Evolutionary conservation across 2,113 vertebrate genomes (phyloP), one percentile per base, ranked within the genome.

Genomic region (Asarcornis scutulata): DNA sequence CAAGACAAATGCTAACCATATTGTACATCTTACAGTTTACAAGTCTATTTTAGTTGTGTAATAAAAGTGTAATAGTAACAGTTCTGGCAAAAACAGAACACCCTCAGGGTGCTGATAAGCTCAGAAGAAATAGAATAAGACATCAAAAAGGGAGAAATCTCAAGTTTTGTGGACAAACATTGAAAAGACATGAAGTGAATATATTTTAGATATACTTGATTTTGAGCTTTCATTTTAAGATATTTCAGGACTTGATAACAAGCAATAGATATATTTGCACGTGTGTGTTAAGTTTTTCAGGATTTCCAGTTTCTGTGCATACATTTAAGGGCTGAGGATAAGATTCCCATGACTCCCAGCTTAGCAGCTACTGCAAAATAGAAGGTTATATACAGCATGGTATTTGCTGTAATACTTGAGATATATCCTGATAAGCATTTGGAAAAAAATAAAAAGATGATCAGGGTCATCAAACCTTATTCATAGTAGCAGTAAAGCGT

Each of bases 391-490:
- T 58, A 13, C 10, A 58, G 23, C 40, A 62, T 91, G 85, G 31
- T 91, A 85, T 88, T 88, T 93, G 8, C 63, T 69, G 26, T 69
- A 83, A 44, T 75, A 69, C 89, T 89, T 93, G 67, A 91, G 53
- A 76, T 12, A 22, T 79, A 32, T 7, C 21, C 44, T 48, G 66
- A 73, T 53, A 73, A n/a, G 36, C 69, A 76, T 77, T 93, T 75
- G 50, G 87, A 46, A 46, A 46, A 46, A 46, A 46, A 46, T 8
- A 83, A 25, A 62, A 71, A 18, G 11, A 87, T 1, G 0, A 32
- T 93, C 44, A 58, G 32, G 23, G 32, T 9, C 26, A 27, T 14
- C 48, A 75, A 80, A 29, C 1, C 4, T 44, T 88, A 42, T 62
- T 76, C 11, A 11, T 66, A 75, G 46, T 6, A 53, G 25, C 25